Percentiles rank a stretch among this genome's conserved stretches.
Evolutionary conservation across 2,113 vertebrate species (phyloP).

Genomic region (Bothrops jararaca): DNA sequence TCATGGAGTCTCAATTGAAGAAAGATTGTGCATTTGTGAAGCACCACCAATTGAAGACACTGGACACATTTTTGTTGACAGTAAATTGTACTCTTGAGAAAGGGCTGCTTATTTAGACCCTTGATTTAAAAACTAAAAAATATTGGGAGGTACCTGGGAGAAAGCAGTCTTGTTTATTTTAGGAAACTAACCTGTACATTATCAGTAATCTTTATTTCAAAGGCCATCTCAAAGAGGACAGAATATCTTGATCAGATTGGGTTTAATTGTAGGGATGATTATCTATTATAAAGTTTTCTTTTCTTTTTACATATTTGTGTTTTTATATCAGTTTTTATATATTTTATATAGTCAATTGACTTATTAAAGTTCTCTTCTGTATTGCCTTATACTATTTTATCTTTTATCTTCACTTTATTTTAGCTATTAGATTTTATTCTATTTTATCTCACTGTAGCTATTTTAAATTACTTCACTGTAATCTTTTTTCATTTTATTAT

Average conservation of each 20-base stretch:
- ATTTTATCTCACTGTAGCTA: background rate
- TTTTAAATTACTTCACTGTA: background rate
- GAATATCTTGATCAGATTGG: background rate
- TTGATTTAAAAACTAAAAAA: background rate
- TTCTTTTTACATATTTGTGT: background rate
- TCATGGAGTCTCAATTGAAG: background rate
- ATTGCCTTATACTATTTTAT: background rate
- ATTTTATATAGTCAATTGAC: background rate
- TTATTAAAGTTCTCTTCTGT: background rate
- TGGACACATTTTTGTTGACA: background rate
- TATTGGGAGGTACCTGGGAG: background rate
- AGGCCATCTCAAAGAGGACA: background rate
- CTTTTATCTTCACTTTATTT: background rate
- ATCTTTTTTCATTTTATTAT: background rate
- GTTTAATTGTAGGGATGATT: background rate
- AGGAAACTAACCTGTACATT: background rate
- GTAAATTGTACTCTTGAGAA: background rate
- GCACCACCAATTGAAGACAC: background rate
- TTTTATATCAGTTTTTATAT: background rate
- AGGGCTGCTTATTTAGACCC: background rate
- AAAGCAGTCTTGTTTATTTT: background rate
- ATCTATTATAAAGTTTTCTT: background rate
- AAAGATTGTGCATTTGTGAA: background rate
- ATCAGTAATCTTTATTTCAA: background rate
- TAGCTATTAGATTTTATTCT: background rate